Base-by-base conservation (phyloP, 1,140 invertebrate species). In the Saccostrea echinata region DNA sequence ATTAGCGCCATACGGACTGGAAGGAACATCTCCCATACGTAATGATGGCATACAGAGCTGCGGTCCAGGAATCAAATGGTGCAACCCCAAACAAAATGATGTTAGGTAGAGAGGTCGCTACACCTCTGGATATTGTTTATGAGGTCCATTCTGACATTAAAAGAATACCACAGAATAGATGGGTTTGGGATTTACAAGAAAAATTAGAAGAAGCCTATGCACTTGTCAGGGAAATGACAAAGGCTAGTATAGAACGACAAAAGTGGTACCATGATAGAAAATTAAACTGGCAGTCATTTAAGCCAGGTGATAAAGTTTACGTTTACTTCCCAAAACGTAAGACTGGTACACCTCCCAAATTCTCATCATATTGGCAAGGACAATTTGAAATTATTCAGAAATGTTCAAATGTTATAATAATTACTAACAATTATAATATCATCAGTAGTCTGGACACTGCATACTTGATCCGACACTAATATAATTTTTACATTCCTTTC, bases 301-400 rank as follows among this genome's bases (percentile, higher is more conserved):
- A n/a, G n/a, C n/a, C n/a, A n/a, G 8, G 2, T 55, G 55, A 85
- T 52, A 18, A 27, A 30, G 84, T 35, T n/a, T 4, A 85, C 35
- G 84, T 64, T 35, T 85, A 64, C 35, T 85, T 85, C 43, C 84
- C 57, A n/a, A 30, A n/a, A 68, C 84, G 43, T 8, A 35, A 30
- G 6, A 16, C 33, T 35, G 84, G 57, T 18, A 53, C n/a, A 43
- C 33, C 84, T 9, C 57, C 84, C 13, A 68, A 85, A 24, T 71
- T 85, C 24, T 57, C 27, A 11, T 61, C 12, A 21, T 85, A 64
- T 30, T 85, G 57, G 84, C 21, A 43, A n/a, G 30, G 57, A 2
- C 84, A 55, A 1, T 85, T 35, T 52, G 12, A 35, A 3, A 30
- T 85, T 21, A 24, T 85, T 4, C 57, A 68, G 68, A 85, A 85